Evolutionary conservation across 2,797 vertebrate species (phyloP).

Genomic region (Hemitrygon akajei): DNA sequence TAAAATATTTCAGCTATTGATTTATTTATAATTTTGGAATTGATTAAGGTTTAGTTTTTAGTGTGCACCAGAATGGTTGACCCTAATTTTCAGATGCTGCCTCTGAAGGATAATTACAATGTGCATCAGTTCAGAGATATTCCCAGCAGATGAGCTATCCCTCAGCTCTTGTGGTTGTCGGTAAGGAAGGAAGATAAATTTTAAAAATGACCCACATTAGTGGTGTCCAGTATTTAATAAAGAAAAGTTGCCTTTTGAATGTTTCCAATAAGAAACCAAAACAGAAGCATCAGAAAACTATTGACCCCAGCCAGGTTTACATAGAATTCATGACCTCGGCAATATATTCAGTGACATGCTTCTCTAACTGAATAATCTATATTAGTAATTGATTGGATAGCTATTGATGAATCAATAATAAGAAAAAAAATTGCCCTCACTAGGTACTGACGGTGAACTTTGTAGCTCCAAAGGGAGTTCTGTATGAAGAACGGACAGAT

Average conservation of each 20-base stretch:
- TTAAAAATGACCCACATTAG: constrained; percentile 15
- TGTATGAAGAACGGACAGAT: neutral
- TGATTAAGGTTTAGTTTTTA: neutral
- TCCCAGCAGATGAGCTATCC: neutral
- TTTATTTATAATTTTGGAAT: neutral
- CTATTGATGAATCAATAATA: constrained; percentile 29
- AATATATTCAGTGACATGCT: constrained; percentile 16
- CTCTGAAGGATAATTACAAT: neutral
- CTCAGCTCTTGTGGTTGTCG: neutral
- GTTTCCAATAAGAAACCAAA: constrained; percentile 26
- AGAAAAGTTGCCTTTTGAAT: constrained; percentile 35
- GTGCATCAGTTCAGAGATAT: neutral
- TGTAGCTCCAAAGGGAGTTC: constrained; percentile 11
- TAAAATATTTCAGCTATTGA: neutral
- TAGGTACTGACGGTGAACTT: neutral
- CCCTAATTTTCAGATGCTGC: neutral
- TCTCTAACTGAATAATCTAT: constrained; percentile 30
- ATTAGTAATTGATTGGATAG: constrained; percentile 33
- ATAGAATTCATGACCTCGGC: constrained; percentile 25
- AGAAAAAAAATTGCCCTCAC: neutral
- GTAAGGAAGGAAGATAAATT: constrained; percentile 7
- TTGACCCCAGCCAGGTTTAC: neutral
- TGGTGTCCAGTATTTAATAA: constrained; percentile 16
- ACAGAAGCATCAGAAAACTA: constrained; percentile 26
- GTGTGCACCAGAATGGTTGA: neutral